Base-by-base conservation (phyloP, 2,888 invertebrate species). In the Trisateles emortualis region DNA sequence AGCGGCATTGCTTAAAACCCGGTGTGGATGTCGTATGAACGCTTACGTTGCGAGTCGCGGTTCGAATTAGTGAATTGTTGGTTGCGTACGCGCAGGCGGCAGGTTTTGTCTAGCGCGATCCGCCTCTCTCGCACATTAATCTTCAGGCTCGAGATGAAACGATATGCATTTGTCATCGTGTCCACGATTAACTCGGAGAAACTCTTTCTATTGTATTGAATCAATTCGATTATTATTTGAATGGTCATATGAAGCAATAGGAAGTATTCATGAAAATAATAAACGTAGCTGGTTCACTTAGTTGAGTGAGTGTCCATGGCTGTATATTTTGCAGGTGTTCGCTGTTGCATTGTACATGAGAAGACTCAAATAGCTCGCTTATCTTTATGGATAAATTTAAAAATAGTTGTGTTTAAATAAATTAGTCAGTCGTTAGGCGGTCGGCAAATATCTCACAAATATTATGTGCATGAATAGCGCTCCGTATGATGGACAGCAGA, bases 401-500 rank as follows among this genome's bases (percentile, higher is more conserved):
- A 75, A 66, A 69, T 68, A 62, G 59, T 56, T 44, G 55, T 62
- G 71, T 48, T 67, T 53, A 70, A 74, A 77, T 90, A 90, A 91
- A 92, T 92, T 89, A 89, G 88, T 86, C 84, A 81, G 80, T 84
- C 63, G 87, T 86, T 91, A 88, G 86, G 85, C 85, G 84, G 90
- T 88, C 89, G 83, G 87, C 82, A 80, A 86, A 87, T 81, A 84
- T 87, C 86, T 84, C 87, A 86, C 81, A 91, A 91, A 88, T 90
- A 92, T 91, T 88, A 89, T 81, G 84, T 86, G 86, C 87, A 88
- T 89, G 89, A 88, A 91, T 90, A 89, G 91, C 86, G 81, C 75
- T 81, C 88, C 85, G 81, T 90, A 92, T 92, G 92, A 92, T 82
- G 85, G 92, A 92, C 92, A 92, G 92, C 88, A 91, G 87, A 92